A percentile compares a stretch with the other conserved stretches of the same genome.
phyloP scores from a whole-genome alignment of 2,113 vertebrate genomes.

The Odontophorus gujanensis region DNA sequence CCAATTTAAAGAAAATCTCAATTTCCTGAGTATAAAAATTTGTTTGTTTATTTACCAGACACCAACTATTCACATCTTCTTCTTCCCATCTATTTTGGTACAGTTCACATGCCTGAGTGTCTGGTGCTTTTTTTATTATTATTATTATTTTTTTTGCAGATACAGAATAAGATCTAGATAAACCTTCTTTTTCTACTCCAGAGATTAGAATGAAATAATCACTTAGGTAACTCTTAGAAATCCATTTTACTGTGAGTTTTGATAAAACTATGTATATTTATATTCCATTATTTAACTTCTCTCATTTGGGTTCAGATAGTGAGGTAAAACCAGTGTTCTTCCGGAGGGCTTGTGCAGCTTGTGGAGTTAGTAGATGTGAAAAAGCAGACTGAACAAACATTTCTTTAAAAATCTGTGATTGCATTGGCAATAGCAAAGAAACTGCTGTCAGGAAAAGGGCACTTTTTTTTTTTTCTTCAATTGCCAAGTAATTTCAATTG shows the following conservation, averaged over 20 bases:
- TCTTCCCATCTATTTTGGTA: not conserved
- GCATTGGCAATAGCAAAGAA: not conserved
- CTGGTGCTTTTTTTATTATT: not conserved
- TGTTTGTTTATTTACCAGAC: not conserved
- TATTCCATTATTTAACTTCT: constrained; percentile 19
- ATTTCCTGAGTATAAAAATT: not conserved
- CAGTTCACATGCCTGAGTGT: not conserved
- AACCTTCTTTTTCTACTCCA: not conserved
- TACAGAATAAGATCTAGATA: not conserved
- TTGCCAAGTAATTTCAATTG: not conserved
- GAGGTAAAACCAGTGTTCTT: constrained; percentile 5
- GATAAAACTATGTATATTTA: not conserved
- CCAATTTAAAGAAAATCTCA: not conserved
- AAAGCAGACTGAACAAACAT: constrained; percentile 10
- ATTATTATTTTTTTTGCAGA: not conserved
- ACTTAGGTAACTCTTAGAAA: not conserved
- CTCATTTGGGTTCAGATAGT: constrained; percentile 9
- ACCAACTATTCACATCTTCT: not conserved
- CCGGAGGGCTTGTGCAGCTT: not conserved
- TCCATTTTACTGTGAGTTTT: not conserved
- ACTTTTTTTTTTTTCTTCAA: not conserved
- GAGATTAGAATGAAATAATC: not conserved
- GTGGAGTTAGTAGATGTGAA: constrained; percentile 48
- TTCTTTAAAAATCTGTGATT: not conserved
- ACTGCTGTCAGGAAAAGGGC: not conserved